Base-by-base conservation (phyloP, 2,797 vertebrate species). In the Myioborus miniatus region DNA sequence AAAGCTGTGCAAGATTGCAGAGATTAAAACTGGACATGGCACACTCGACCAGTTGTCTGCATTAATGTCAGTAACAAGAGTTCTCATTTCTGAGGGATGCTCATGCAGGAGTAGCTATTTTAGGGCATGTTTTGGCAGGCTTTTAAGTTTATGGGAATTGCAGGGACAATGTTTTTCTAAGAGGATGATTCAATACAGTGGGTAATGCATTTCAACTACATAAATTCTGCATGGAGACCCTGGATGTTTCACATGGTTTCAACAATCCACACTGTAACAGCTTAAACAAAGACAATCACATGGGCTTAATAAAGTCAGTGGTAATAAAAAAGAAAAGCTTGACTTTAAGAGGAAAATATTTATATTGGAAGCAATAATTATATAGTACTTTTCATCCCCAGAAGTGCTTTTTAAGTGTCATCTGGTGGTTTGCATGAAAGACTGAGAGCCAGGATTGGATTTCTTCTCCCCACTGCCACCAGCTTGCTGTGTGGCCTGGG, bases 301-400 rank as follows among this genome's bases (percentile, higher is more conserved):
- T 93, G 94, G 90, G 87, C 70, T 96, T 95, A 95, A 97, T 97
- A 97, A 97, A 96, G 90, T 65, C 89, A 89, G 58, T 82, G 70
- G 89, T 76, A 96, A 95, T 96, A 94, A 97, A 96, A 92, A 82
- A 91, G 69, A 87, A 96, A 96, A 96, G 85, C 83, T 95, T 93
- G 77, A 75, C 87, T 96, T 95, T 93, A 87, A 83, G 67, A 94
- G 68, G 82, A 94, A 97, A 97, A 97, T 96, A 97, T 97, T 97
- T 97, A 96, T 91, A 92, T 46, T 96, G 84, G 90, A 96, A 89
- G 44, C 62, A 96, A 96, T 93, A 96, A 92, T 96, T 95, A 96
- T 90, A 60, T 27, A 69, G 63, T 71, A 93, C 72, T 94, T 94
- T 95, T 90, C 77, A 96, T 80, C 59, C 84, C 78, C 85, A 94